Conservation (phyloP, 2,888 invertebrate species). For the Dendrolimus houi region DNA sequence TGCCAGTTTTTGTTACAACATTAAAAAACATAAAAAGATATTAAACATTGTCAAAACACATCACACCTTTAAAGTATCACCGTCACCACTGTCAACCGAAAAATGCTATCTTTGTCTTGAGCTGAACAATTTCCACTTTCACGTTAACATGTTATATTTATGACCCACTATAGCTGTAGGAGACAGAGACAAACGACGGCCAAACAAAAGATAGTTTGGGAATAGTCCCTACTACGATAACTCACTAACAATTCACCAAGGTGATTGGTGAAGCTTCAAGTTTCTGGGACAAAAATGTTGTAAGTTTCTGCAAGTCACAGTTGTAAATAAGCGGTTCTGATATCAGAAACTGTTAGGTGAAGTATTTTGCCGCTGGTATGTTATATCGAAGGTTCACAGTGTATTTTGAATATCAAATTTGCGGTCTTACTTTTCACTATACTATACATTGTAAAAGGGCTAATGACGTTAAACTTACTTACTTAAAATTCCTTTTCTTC, state of each 20-base stretch:
- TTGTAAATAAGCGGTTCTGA: too few species aligned
- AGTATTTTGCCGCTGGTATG: not conserved
- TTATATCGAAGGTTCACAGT: too few species aligned
- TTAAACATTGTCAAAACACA: not conserved
- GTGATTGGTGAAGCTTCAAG: not conserved
- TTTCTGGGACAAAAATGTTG: too few species aligned
- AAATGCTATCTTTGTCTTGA: constrained; percentile 23
- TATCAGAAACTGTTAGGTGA: not conserved
- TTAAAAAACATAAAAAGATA: not conserved
- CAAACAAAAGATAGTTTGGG: constrained; percentile 46
- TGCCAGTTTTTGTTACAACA: too few species aligned
- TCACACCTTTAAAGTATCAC: constrained; percentile 11
- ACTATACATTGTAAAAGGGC: too few species aligned
- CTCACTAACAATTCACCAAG: constrained; percentile 3
- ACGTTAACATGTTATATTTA: constrained; percentile 40
- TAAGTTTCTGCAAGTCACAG: too few species aligned
- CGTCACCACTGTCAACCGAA: constrained; percentile 17
- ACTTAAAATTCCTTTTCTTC: too few species aligned
- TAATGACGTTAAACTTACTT: too few species aligned
- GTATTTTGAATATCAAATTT: too few species aligned
- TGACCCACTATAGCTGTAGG: constrained; percentile 37
- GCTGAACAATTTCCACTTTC: constrained; percentile 34
- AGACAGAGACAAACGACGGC: constrained; percentile 49
- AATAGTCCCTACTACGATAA: constrained; percentile 14
- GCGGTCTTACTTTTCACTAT: too few species aligned